Conservation (phyloP, 2,888 invertebrate genomes). For the Himalopsyche anomala region DNA sequence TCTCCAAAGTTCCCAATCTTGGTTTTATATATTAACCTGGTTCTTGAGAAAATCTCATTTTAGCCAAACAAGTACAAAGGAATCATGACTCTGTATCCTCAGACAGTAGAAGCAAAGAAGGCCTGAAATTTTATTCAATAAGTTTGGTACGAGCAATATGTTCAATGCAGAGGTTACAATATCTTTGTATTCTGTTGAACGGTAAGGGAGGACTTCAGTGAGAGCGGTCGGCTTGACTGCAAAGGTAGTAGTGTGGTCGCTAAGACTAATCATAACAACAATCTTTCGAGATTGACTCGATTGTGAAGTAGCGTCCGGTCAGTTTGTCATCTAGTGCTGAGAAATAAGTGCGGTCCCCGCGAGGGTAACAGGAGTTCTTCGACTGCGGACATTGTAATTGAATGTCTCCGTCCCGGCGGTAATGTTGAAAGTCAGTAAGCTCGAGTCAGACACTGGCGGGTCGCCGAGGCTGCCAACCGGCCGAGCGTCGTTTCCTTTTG, state of each 20-base stretch:
- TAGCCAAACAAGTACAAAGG: too few species aligned
- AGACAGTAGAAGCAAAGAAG: too few species aligned
- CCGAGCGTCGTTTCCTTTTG: conserved; percentile 42
- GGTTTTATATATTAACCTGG: too few species aligned
- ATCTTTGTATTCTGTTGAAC: conserved; percentile 6
- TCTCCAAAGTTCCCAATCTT: too few species aligned
- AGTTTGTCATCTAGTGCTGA: neutral
- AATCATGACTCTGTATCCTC: too few species aligned
- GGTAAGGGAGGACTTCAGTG: conserved; percentile 14
- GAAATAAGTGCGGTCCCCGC: neutral
- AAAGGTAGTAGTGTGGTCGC: conserved; percentile 29
- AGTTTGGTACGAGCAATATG: neutral
- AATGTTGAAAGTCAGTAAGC: conserved; percentile 47
- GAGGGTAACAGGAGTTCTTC: conserved; percentile 1
- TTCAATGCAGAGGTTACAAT: conserved; percentile 20
- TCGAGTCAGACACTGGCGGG: conserved; percentile 52
- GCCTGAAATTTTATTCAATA: too few species aligned
- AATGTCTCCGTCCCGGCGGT: neutral
- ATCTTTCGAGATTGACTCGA: neutral
- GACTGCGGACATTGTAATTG: neutral
- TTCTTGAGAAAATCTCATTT: too few species aligned
- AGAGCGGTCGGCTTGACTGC: neutral
- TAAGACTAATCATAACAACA: neutral
- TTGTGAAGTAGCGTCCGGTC: neutral
- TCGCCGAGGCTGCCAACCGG: conserved; percentile 33